Conservation (phyloP, 1,140 invertebrate species). For the Bombus soroeensis region DNA sequence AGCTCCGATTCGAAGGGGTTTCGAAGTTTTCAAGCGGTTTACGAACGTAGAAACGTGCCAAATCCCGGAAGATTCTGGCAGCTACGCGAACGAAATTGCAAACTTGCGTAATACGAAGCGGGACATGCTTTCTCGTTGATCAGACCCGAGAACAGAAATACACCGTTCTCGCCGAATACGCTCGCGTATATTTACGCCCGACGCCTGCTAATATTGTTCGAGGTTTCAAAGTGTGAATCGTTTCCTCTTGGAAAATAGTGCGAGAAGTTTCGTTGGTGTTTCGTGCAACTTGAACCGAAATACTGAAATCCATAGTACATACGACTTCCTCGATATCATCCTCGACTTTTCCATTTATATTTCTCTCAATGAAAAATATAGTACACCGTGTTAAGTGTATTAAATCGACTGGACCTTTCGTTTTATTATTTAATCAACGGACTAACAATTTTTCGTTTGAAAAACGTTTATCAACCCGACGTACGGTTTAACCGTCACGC, state of each 20-base stretch:
- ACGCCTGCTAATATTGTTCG: constrained; percentile 13
- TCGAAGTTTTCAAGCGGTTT: constrained; percentile 5
- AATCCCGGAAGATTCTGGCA: constrained; percentile 5
- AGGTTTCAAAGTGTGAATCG: constrained; percentile 6
- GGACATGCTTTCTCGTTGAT: constrained; percentile 14
- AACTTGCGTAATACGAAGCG: background rate
- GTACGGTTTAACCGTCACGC: background rate
- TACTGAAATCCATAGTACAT: background rate
- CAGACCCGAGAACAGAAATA: constrained; percentile 3
- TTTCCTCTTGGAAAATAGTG: background rate
- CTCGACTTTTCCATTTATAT: no score
- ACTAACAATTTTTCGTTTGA: background rate
- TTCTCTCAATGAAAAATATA: background rate
- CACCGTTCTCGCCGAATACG: background rate
- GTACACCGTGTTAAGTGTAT: background rate
- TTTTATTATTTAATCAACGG: background rate
- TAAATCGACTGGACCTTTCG: background rate
- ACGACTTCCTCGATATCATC: background rate
- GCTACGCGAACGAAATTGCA: constrained; percentile 8
- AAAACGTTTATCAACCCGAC: background rate
- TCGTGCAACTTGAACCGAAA: background rate
- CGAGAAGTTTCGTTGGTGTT: background rate
- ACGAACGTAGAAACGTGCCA: background rate
- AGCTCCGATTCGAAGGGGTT: background rate
- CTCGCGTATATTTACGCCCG: background rate